Base-by-base conservation (phyloP, 1,140 invertebrate species). In the Drosophila bipectinata region DNA sequence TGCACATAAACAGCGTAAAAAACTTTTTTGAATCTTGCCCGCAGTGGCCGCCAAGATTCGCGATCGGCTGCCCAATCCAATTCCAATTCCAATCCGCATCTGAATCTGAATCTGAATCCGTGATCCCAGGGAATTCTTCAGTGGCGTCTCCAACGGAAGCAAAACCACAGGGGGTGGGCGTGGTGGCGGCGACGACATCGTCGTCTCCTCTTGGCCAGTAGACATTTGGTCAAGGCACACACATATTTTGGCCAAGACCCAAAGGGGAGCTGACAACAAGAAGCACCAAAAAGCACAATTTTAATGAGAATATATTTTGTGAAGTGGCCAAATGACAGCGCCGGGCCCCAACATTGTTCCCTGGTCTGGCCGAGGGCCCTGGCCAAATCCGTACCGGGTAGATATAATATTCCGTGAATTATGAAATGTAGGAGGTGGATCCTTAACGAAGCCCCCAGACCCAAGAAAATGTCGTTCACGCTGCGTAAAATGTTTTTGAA, bases 141-240 rank as follows among this genome's bases (percentile, higher is more conserved):
- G 84, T 88, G 83, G 83, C 83, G 83, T 88, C 83, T 89, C 78
- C 85, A 90, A 90, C 85, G 85, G 85, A 90, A 90, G 85, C 87
- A 90, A 85, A 90, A 68, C 85, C 87, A 74, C 81, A 67, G 85
- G 85, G 82, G 85, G 82, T 90, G 85, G 79, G 80, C 82, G 77
- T 89, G 83, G 83, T 78, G 60, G 55, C 73, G 63, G 34, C 71
- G 51, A 39, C 47, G 49, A 39, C 63, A 18, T 18, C 18, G 72
- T 54, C 44, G 53, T 56, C 15, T 18, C 78, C 73, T 62, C 52
- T 67, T 59, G 34, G 15, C 39, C 41, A 44, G 15, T 44, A 37
- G 34, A 37, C 34, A 32, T 32, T 32, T 3, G 32, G 39, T 41
- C 39, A 14, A 41, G 12, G n/a, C 32, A 76, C 52, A 67, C 49